Base-by-base conservation (phyloP, 2,797 vertebrate genomes). In the Sebastes umbrosus region DNA sequence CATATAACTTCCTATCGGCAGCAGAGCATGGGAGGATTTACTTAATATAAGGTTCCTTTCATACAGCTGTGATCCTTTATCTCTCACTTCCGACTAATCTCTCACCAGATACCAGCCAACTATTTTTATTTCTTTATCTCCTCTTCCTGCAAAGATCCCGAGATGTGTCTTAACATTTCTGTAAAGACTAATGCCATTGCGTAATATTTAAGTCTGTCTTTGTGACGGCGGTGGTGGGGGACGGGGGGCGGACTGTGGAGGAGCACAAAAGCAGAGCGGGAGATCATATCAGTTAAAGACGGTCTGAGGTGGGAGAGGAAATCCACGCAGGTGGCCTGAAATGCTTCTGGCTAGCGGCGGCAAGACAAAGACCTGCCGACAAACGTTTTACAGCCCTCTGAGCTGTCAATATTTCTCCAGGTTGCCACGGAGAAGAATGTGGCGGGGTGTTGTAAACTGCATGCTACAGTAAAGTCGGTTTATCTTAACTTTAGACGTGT, bases 381-480 rank as follows among this genome's bases (percentile, higher is more conserved):
- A 81, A 70, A 67, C n/a, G 69, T 77, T 93, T 92, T 90, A 89
- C 10, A 52, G 84, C 71, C 65, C 57, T 54, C 8, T 18, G 75
- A 60, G 78, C 75, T 75, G 88, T 90, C 88, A 88, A 88, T 90
- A 84, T 91, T 92, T 87, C 87, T 63, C 76, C 83, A 83, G 85
- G 93, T 93, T 88, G 73, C 92, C 81, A 86, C 11, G 80, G 84
- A 71, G 68, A 92, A 73, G 82, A 90, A 91, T 85, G 83, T 22
- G 62, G 64, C 6, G 34, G 69, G 66, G 74, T 8, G 79, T n/a
- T 69, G 50, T 87, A 84, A 88, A 88, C 52, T 55, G 34, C 58
- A 74, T 1, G 32, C 73, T 43, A 27, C 54, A 46, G 77, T 62
- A 31, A 82, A 77, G 66, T 55, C 29, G 22, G 77, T 68, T 86